Conservation (phyloP, 2,113 vertebrate species). For the Cavia porcellus region DNA sequence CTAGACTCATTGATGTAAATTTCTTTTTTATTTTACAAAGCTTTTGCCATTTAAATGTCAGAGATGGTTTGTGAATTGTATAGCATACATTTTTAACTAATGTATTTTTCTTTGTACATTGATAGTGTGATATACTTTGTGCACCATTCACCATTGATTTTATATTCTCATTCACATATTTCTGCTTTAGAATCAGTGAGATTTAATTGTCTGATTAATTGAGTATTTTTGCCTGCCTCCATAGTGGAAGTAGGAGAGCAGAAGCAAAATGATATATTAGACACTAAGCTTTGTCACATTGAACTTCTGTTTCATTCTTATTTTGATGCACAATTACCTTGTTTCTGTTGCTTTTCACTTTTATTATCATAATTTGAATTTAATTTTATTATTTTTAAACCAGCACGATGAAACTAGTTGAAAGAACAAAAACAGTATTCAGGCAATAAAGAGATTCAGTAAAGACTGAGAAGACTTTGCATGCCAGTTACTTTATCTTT, state of each 20-base stretch:
- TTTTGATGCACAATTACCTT: neutral
- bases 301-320: neutral
- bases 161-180: neutral
- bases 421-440: conserved; percentile 12
- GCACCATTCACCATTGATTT: conserved; percentile 30
- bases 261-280: neutral
- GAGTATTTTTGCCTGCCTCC: neutral
- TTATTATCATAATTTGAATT: neutral
- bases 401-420: conserved; percentile 1
- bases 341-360: neutral
- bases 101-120: neutral
- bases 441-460: neutral
- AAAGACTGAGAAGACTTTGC: neutral
- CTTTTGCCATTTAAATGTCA: conserved; percentile 26
- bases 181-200: neutral
- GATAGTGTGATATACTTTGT: neutral
- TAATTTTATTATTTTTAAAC: conserved; percentile 18
- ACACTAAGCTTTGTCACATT: neutral
- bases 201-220: neutral
- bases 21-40: neutral
- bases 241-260: neutral
- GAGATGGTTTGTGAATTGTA: neutral
- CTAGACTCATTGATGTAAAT: neutral
- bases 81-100: neutral
- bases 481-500: neutral